Percentiles rank a stretch among this genome's conserved stretches.
Conservation (phyloP, 2,888 invertebrate genomes). For the Tetranychus piercei region DNA sequence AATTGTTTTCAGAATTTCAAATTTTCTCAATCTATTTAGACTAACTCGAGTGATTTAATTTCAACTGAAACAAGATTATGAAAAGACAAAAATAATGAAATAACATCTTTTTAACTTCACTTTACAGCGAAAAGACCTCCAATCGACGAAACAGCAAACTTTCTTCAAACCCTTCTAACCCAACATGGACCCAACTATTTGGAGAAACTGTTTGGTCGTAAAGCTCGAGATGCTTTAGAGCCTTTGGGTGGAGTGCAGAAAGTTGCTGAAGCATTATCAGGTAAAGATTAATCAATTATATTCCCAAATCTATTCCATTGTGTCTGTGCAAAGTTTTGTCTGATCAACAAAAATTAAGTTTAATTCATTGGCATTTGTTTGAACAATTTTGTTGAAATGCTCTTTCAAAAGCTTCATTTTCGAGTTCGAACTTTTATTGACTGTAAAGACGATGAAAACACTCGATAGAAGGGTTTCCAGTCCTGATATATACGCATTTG, state of each 20-base stretch:
- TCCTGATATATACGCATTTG: too few relatives aligned
- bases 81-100: too few relatives aligned
- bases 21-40: not conserved
- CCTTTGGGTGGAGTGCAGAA: slow-evolving; percentile 84
- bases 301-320: not conserved
- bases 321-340: too few relatives aligned
- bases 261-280: slow-evolving; percentile 83
- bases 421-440: too few relatives aligned
- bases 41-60: too few relatives aligned
- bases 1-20: not conserved
- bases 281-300: slow-evolving; percentile 37
- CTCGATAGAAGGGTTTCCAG: too few relatives aligned
- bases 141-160: slow-evolving; percentile 86
- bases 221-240: slow-evolving; percentile 72
- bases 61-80: too few relatives aligned
- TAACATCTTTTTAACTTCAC: slow-evolving; percentile 21
- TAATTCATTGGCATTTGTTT: not conserved
- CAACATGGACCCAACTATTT: slow-evolving; percentile 91
- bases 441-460: too few relatives aligned
- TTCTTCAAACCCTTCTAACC: slow-evolving; percentile 74
- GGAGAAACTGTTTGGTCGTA: slow-evolving; percentile 88
- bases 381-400: not conserved
- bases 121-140: slow-evolving; percentile 76
- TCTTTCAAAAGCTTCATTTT: too few relatives aligned
- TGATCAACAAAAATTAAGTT: not conserved